These are phyloP conservation scores for Montifringilla adamsi DNA, from an alignment of 2,113 vertebrate species.

Conservation along the genomic window DNA sequence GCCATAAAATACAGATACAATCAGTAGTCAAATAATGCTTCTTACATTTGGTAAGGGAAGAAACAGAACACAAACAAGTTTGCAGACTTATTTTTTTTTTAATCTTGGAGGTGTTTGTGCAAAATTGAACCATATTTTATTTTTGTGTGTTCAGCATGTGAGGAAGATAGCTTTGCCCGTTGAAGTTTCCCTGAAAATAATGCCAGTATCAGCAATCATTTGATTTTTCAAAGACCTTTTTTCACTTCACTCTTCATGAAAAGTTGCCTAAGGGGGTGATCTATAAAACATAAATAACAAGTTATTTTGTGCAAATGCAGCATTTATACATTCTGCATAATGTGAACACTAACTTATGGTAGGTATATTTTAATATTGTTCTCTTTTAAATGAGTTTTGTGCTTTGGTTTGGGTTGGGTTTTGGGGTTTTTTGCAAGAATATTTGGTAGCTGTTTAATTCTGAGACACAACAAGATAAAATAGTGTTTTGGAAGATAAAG, in stretches of 20 bases:
- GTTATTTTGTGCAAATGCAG: neutral
- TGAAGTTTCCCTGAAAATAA: neutral
- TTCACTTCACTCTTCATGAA: conserved; percentile 1
- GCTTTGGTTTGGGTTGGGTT: neutral
- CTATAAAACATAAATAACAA: conserved; percentile 17
- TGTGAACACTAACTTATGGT: neutral
- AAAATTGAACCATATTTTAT: neutral
- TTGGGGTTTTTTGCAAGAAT: neutral
- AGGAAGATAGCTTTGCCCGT: neutral
- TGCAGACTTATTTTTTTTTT: neutral
- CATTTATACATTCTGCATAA: conserved; percentile 12
- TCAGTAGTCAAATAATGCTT: neutral
- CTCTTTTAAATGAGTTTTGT: neutral
- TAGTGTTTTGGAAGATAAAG: neutral
- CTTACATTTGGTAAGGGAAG: neutral
- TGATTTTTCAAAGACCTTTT: conserved; percentile 18
- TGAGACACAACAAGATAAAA: neutral
- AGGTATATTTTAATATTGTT: neutral
- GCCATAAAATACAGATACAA: neutral
- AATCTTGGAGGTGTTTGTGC: neutral
- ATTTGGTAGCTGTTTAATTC: neutral
- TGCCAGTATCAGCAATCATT: neutral
- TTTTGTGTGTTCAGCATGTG: neutral
- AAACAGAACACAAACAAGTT: neutral
- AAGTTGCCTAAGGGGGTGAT: neutral